Base-by-base conservation (phyloP, 2,797 vertebrate genomes). In the Myioborus melanocephalus region DNA sequence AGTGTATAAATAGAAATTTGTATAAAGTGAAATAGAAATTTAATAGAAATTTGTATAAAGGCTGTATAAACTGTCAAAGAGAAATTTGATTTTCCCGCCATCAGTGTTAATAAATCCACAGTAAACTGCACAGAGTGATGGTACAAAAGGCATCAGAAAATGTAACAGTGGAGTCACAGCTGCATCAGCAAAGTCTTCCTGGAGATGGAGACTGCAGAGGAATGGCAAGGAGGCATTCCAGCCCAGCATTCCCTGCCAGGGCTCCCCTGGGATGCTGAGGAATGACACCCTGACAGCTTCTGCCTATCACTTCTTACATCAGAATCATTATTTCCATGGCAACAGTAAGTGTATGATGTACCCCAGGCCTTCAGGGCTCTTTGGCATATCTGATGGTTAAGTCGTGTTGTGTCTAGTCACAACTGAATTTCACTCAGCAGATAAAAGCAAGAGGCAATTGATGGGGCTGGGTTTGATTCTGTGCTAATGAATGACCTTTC, bases 261-360 rank as follows among this genome's bases (percentile, higher is more conserved):
- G 11, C 4, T 85, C 91, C 78, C 66, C 70, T 44, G 92, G 79
- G 93, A 91, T 0, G 0, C 2, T 86, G 46, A 34, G 10, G 79
- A 94, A 37, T 79, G 87, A 89, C 89, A 89, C 64, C 0, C 3
- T 83, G 84, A 94, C 87, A 93, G 70, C 63, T 63, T 83, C 90
- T 94, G 89, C 87, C 59, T 88, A 70, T 95, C 89, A 85, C 84
- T 94, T 47, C 70, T 83, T 34, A 59, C 86, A 92, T 86, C 6
- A 0, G 82, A 86, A 93, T 89, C 63, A 41, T 73, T 88, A 49
- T 96, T 93, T 68, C 96, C 92, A 94, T 96, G 79, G 94, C 69
- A 95, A 94, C 87, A 0, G 69, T 79, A 82, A 95, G 69, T 70
- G 44, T 43, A 11, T 86, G 21, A 79, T 55, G 87, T 46, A 88